These are phyloP conservation scores for Pangasius larnaudii DNA, from an alignment of 2,797 vertebrate genomes.

Conservation along the genomic window DNA sequence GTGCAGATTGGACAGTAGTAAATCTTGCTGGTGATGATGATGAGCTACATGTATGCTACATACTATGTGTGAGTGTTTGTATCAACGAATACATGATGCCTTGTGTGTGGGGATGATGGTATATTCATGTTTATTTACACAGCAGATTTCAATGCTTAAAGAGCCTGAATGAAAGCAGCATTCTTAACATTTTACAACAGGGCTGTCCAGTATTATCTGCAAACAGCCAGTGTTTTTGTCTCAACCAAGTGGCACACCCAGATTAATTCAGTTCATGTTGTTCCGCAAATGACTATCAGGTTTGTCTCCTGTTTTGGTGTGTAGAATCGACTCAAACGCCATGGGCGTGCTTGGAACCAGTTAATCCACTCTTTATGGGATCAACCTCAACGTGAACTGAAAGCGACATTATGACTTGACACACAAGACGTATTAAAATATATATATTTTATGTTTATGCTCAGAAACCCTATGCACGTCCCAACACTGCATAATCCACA, in stretches of 20 bases:
- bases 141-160: background rate
- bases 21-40: background rate
- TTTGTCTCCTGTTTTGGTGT: too few species aligned
- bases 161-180: background rate
- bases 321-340: too few species aligned
- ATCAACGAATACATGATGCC: background rate
- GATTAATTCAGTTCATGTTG: background rate
- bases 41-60: too few species aligned
- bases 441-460: too few species aligned
- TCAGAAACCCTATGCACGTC: too few species aligned
- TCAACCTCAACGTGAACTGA: too few species aligned
- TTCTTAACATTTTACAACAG: background rate
- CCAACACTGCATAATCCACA: too few species aligned
- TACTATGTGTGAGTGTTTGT: background rate
- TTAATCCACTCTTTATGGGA: too few species aligned
- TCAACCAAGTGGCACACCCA: background rate
- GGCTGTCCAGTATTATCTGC: background rate
- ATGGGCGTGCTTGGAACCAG: too few species aligned
- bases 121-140: background rate
- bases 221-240: background rate
- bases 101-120: background rate
- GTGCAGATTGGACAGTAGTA: background rate
- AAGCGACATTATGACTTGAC: too few species aligned
- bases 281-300: too few species aligned
- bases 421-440: too few species aligned